Conservation (phyloP, 1,140 invertebrate genomes). For the Samia ricini region DNA sequence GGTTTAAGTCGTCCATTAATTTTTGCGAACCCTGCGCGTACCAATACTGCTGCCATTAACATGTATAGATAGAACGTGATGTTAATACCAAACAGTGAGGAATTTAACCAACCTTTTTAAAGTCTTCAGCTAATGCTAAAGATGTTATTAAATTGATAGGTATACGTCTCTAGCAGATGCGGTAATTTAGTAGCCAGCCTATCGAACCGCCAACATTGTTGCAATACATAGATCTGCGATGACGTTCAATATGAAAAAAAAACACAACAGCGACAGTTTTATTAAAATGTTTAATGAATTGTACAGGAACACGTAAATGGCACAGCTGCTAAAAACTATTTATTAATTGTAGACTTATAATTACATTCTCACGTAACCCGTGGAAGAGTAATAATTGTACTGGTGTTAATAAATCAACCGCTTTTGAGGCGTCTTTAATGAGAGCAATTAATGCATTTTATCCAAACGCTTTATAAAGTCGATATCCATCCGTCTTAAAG, state of each 20-base stretch:
- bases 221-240: neutral
- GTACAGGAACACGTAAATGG: neutral
- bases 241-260: neutral
- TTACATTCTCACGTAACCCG: neutral
- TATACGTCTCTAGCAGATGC: neutral
- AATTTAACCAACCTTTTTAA: too few species aligned
- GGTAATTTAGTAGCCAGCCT: neutral
- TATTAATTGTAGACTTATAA: neutral
- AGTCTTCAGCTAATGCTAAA: too few species aligned
- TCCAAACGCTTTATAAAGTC: neutral
- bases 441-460: neutral
- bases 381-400: neutral
- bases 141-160: neutral
- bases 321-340: neutral
- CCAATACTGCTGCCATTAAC: too few species aligned
- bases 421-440: neutral
- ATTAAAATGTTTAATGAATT: neutral
- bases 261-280: neutral
- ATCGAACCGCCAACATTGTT: neutral
- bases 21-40: too few species aligned
- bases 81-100: too few species aligned
- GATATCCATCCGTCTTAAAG: too few species aligned
- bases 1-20: too few species aligned
- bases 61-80: too few species aligned
- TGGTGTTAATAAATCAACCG: neutral